Conservation (phyloP, 2,113 vertebrate species). For the Microtus richardsoni region DNA sequence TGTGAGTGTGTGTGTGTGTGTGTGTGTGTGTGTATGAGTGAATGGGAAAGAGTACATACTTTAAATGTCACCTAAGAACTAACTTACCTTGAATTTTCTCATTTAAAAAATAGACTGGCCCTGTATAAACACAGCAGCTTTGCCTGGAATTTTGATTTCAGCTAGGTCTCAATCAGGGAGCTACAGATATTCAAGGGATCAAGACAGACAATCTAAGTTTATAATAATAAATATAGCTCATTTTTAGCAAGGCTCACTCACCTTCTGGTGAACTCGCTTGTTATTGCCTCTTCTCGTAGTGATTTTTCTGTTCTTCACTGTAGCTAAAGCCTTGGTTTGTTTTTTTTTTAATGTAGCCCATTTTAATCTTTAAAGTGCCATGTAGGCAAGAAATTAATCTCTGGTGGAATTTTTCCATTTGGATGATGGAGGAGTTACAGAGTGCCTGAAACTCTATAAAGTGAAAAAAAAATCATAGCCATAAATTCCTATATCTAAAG, state of each 20-base stretch:
- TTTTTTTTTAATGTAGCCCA: slow-evolving; percentile 50
- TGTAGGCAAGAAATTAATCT: slow-evolving; percentile 76
- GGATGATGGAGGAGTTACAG: slow-evolving; percentile 38
- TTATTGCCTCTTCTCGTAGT: slow-evolving; percentile 61
- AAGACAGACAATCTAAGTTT: slow-evolving; percentile 61
- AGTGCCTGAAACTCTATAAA: slow-evolving; percentile 40
- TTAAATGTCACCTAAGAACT: slow-evolving; percentile 22
- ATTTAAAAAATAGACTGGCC: slow-evolving; percentile 38
- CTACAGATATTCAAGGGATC: slow-evolving; percentile 46
- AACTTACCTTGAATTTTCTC: slow-evolving; percentile 35
- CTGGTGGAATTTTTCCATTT: slow-evolving; percentile 79
- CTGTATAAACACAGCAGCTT: slow-evolving; percentile 37
- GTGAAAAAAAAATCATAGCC: neutral
- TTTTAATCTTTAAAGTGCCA: slow-evolving; percentile 80
- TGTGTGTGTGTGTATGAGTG: too few relatives aligned
- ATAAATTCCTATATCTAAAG: neutral
- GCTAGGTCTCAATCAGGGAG: slow-evolving; percentile 64
- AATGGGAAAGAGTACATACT: neutral
- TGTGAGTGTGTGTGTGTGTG: neutral
- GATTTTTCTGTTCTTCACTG: slow-evolving; percentile 56
- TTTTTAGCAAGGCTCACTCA: slow-evolving; percentile 51
- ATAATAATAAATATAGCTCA: neutral
- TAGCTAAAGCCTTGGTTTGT: slow-evolving; percentile 67
- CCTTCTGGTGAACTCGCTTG: slow-evolving; percentile 64
- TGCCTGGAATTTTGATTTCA: slow-evolving; percentile 59